A percentile compares a stretch with the other conserved stretches of the same genome.
Conservation (phyloP, 2,797 vertebrate genomes). For the Tiaroga cobitis region DNA sequence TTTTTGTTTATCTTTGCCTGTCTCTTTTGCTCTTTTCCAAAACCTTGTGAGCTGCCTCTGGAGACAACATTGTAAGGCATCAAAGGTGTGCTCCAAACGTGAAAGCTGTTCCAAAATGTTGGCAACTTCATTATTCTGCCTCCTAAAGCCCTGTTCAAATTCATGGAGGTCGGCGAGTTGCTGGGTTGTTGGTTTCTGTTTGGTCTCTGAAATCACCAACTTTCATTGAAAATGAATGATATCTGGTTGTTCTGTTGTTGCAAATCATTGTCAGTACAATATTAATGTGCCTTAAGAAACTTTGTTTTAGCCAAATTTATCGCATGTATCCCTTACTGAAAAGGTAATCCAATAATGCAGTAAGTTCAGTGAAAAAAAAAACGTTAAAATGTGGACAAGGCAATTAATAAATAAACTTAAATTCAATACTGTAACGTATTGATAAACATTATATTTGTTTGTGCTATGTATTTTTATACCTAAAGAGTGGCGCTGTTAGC, state of each 20-base stretch:
- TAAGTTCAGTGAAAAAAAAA: neutral
- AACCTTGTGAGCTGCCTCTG: neutral
- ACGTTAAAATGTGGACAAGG: neutral
- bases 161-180: neutral
- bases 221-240: neutral
- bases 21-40: neutral
- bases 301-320: neutral
- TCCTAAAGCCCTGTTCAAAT: neutral
- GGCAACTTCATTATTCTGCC: slow-evolving; percentile 8
- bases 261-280: neutral
- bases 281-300: neutral
- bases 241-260: neutral
- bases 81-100: neutral
- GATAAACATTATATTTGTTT: neutral
- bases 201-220: neutral
- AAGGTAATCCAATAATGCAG: neutral
- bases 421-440: neutral
- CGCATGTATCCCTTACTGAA: too few relatives aligned
- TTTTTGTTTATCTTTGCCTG: slow-evolving; percentile 16
- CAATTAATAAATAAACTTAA: neutral
- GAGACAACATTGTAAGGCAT: slow-evolving; percentile 23
- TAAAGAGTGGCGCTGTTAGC: neutral
- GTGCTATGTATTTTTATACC: neutral
- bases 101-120: neutral
- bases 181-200: slow-evolving; percentile 1